phyloP scores from a whole-genome alignment of 2,888 invertebrate genomes.

The Cheiracanthium punctorium region DNA sequence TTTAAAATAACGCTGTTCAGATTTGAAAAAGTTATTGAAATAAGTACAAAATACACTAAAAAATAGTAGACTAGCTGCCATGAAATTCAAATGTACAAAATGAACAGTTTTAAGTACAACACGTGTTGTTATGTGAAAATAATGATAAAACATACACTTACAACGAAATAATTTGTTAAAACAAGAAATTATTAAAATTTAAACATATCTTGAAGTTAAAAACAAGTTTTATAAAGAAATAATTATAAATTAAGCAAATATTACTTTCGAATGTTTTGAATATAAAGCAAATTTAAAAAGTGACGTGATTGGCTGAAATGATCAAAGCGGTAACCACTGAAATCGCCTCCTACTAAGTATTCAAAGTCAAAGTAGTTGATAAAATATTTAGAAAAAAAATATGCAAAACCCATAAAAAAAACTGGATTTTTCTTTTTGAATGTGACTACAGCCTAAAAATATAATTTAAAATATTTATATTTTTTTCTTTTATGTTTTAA shows the following conservation, averaged over 20 bases:
- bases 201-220: constrained; percentile 13
- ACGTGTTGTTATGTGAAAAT: background rate
- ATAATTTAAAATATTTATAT: no score
- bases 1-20: no score
- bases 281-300: background rate
- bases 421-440: no score
- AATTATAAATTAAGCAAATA: background rate
- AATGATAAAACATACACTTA: constrained; percentile 15
- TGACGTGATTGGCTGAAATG: constrained; percentile 35
- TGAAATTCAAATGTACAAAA: background rate
- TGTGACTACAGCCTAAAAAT: no score
- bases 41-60: no score
- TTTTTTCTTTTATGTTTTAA: no score
- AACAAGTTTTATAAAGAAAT: background rate
- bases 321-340: constrained; percentile 46
- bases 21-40: no score
- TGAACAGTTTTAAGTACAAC: background rate
- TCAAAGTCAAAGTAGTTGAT: no score
- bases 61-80: no score
- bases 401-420: no score
- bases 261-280: constrained; percentile 22
- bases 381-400: no score
- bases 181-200: constrained; percentile 19
- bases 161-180: constrained; percentile 4
- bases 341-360: no score